These are phyloP conservation scores for Phoxinus dragarum DNA, from an alignment of 2,797 vertebrate genomes.

Conservation along the genomic window DNA sequence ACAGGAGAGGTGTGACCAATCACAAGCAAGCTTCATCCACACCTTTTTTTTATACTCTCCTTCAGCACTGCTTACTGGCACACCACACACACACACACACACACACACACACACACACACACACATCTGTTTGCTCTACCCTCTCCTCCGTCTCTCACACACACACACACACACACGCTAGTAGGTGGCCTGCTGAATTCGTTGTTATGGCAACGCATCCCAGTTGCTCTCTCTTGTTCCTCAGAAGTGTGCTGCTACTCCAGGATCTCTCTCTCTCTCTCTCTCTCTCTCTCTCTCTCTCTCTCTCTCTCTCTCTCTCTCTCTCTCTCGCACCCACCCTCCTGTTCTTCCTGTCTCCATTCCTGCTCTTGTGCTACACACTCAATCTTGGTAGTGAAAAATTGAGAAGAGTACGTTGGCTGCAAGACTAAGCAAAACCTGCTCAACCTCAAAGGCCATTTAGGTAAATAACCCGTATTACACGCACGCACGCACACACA, in stretches of 20 bases:
- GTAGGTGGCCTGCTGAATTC: slow-evolving; percentile 81
- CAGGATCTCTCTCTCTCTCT: slow-evolving; percentile 37
- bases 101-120: slow-evolving; percentile 28
- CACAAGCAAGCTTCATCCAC: slow-evolving; percentile 77
- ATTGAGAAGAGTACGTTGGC: slow-evolving; percentile 72
- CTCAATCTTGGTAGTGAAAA: slow-evolving; percentile 78
- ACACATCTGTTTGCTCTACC: slow-evolving; percentile 29
- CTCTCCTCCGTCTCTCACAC: slow-evolving; percentile 27
- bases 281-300: background rate
- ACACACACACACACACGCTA: slow-evolving; percentile 57
- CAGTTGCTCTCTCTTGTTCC: slow-evolving; percentile 74
- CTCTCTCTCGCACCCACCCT: slow-evolving; percentile 47
- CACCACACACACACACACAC: background rate
- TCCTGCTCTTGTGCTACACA: slow-evolving; percentile 62
- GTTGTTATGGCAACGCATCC: slow-evolving; percentile 84
- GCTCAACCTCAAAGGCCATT: background rate
- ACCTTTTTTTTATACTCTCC: slow-evolving; percentile 78
- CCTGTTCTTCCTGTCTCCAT: slow-evolving; percentile 37
- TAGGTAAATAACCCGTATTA: background rate
- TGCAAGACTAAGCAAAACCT: slow-evolving; percentile 67
- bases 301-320: slow-evolving; percentile 28
- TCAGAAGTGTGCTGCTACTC: slow-evolving; percentile 73
- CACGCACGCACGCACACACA: background rate
- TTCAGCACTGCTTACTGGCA: slow-evolving; percentile 78
- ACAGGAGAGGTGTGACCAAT: slow-evolving; percentile 87